Evolutionary conservation across 2,888 invertebrate species (phyloP), one percentile per base, ranked within the genome.

Genomic region (Rhagonycha fulva): DNA sequence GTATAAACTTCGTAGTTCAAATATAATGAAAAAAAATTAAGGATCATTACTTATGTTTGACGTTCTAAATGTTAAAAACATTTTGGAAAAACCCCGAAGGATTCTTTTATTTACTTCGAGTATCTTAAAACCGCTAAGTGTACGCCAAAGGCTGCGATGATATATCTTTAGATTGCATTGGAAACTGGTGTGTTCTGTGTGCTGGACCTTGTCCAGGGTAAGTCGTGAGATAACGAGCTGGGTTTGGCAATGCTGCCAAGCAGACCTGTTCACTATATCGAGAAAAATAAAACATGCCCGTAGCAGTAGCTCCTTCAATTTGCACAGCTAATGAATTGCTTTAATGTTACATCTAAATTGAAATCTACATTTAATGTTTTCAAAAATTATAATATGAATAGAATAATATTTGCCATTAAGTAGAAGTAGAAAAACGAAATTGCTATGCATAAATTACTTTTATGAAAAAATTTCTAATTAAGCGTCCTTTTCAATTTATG

Each of bases 221-320:
- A 76, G 81, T 82, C 79, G 78, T 71, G 79, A 80, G 82, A 81
- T 82, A 82, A 82, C 81, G 81, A 81, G 81, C 79, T 78, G 78
- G 72, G 68, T 75, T 75, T 75, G 71, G 80, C 79, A 72, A 61
- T 19, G 66, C 60, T 72, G 75, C 75, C 75, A 76, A 76, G 62
- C 63, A 71, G 68, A 62, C 68, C 68, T 72, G 75, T 72, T 76
- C 71, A 61, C 63, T 67, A 66, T 75, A 68, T 24, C 71, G 62
- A 62, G 68, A 71, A 71, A 67, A 72, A 69, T 47, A 69, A 28
- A 66, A 68, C 62, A 69, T 68, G 66, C 63, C 73, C 60, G 69
- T 72, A 72, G 66, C 74, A 79, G 77, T 75, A 71, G 71, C 73
- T 70, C 71, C 73, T 70, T 74, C 69, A 66, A 66, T 66, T 66